phyloP scores from a whole-genome alignment of 2,113 vertebrate species.

The Ammodytes dubius region DNA sequence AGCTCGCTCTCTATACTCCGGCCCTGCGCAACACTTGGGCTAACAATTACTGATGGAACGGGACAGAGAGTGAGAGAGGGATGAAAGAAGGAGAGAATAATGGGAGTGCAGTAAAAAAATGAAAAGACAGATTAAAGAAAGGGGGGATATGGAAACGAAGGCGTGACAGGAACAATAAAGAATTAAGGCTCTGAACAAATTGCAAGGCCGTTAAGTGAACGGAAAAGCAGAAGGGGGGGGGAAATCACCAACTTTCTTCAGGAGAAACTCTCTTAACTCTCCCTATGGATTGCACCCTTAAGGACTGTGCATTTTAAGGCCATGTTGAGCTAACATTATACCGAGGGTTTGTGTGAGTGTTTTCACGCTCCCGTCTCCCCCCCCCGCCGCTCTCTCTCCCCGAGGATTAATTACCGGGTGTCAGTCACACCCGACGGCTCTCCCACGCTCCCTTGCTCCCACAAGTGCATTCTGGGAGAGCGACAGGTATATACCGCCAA shows the following conservation, averaged over 20 bases:
- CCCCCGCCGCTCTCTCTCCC: conserved; percentile 50
- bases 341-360: conserved; percentile 41
- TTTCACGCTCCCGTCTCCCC: conserved; percentile 20
- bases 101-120: conserved; percentile 36
- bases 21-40: conserved; percentile 45
- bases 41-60: conserved; percentile 76
- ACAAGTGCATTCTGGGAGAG: conserved; percentile 71
- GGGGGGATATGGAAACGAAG: conserved; percentile 8
- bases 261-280: conserved; percentile 44
- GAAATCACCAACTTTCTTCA: conserved; percentile 41
- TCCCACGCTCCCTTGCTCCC: conserved; percentile 77
- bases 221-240: conserved; percentile 14
- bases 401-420: conserved; percentile 80
- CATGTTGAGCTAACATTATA: conserved; percentile 41
- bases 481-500: conserved; percentile 70
- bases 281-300: conserved; percentile 28
- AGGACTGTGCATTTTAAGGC: conserved; percentile 46
- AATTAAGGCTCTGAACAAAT: conserved; percentile 44
- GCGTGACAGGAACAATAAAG: conserved; percentile 29
- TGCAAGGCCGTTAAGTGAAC: conserved; percentile 30
- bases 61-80: conserved; percentile 47
- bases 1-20: conserved; percentile 36
- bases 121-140: conserved; percentile 52
- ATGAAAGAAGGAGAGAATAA: conserved; percentile 12
- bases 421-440: conserved; percentile 80